These are phyloP conservation scores for Fissipunctia ypsillon DNA, from an alignment of 2,888 invertebrate genomes.

Conservation along the genomic window DNA sequence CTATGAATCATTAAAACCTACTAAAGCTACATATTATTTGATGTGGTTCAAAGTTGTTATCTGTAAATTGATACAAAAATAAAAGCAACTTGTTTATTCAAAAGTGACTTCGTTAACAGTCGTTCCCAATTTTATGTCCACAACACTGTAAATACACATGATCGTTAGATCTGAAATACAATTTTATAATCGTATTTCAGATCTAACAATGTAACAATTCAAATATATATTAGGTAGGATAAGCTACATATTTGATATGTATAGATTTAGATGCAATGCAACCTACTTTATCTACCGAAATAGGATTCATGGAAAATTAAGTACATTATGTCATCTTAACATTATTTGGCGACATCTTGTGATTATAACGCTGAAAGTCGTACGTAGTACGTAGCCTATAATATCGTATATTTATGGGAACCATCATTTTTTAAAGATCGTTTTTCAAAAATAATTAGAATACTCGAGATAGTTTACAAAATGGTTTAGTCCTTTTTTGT, in stretches of 20 bases:
- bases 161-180: background rate
- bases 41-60: no score
- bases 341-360: conserved; percentile 54
- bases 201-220: background rate
- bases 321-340: conserved; percentile 36
- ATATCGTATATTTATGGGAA: conserved; percentile 33
- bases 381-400: conserved; percentile 40
- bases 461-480: conserved; percentile 1
- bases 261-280: conserved; percentile 17
- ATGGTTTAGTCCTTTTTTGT: background rate
- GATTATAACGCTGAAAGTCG: conserved; percentile 35
- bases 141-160: no score
- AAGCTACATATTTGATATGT: conserved; percentile 48
- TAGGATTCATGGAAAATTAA: conserved; percentile 15
- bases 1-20: no score
- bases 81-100: no score
- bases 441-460: background rate
- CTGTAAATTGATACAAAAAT: no score
- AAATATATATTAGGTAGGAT: background rate
- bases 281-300: conserved; percentile 21
- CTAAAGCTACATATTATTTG: no score
- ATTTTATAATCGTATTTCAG: conserved; percentile 7
- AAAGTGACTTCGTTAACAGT: no score
- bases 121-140: no score
- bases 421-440: background rate